Base-by-base conservation (phyloP, 2,113 vertebrate species). In the Oncorhynchus keta region DNA sequence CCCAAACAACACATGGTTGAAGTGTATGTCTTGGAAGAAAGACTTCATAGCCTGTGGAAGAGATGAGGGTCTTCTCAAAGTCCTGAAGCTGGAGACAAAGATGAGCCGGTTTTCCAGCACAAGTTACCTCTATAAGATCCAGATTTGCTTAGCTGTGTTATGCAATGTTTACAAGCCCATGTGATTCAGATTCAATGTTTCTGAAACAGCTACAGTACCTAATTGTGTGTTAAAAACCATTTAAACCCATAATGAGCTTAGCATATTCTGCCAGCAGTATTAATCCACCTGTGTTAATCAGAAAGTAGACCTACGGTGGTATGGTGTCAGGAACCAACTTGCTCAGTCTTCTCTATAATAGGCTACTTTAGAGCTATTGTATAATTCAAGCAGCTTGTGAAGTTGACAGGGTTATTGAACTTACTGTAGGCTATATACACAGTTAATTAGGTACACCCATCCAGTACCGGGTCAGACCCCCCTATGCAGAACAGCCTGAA, bases 1-100 rank as follows among this genome's bases (percentile, higher is more conserved):
- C 85, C 96, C 97, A 2, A 95, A 95, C 85, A 96, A 94, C 5
- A 87, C 92, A 75, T 91, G 88, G 30, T 87, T 99, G 55, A 97
- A 95, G 84, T 99, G 97, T 80, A 88, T 99, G 49, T 97, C 96
- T 28, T 99, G 98, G 97, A 99, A 97, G 92, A 98, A 97, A 88
- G 97, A 97, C 35, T 99, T 95, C 85, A 97, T 99, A 84, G 96
- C 98, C 0, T 99, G 96, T 79, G 98, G 98, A 79, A 97, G 98
- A 32, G 97, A 99, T 48, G 95, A 97, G 57, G 97, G 97, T 5
- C 91, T 99, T 16, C 92, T 99, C 70, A 98, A 95, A 89, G 96
- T 99, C n/a, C 91, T 99, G 61, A 98, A 97, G 80, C 89, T 98
- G 73, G 97, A 99, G 85, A 94, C 92, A 16, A 96, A 97, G 74